These are phyloP conservation scores for Aleiodes sp. DNA, from an alignment of 1,140 invertebrate genomes.

Conservation along the genomic window DNA sequence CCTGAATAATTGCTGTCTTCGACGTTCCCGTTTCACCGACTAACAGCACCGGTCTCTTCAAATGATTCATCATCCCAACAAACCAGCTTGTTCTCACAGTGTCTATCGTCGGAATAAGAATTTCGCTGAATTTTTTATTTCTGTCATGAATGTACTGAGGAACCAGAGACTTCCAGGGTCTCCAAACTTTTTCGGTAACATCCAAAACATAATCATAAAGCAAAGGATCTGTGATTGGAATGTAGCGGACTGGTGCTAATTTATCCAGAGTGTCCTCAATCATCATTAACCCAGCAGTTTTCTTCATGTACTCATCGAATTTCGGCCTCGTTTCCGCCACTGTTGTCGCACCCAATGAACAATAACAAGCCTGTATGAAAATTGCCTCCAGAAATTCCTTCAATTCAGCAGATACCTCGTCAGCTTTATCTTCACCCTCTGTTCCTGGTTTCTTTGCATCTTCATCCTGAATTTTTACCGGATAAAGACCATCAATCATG, in stretches of 20 bases:
- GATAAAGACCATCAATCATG: slow-evolving; percentile 78
- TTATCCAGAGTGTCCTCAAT: slow-evolving; percentile 72
- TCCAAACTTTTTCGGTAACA: slow-evolving; percentile 76
- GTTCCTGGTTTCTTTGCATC: slow-evolving; percentile 14
- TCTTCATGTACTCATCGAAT: slow-evolving; percentile 86
- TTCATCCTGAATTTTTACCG: slow-evolving; percentile 63
- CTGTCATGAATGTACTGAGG: slow-evolving; percentile 79
- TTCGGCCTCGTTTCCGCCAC: slow-evolving; percentile 72
- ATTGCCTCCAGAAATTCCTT: slow-evolving; percentile 58
- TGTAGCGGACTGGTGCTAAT: slow-evolving; percentile 73
- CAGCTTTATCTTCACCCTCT: slow-evolving; percentile 12
- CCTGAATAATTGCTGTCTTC: slow-evolving; percentile 87
- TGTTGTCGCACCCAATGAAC: slow-evolving; percentile 83
- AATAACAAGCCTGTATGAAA: slow-evolving; percentile 76
- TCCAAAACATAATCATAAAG: slow-evolving; percentile 87
- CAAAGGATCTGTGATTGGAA: slow-evolving; percentile 74
- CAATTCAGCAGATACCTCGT: slow-evolving; percentile 30
- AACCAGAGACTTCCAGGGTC: slow-evolving; percentile 84
- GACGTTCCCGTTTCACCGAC: slow-evolving; percentile 91
- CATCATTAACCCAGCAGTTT: slow-evolving; percentile 74
- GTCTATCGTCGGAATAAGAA: slow-evolving; percentile 89
- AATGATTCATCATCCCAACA: slow-evolving; percentile 79
- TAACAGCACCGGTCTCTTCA: slow-evolving; percentile 81
- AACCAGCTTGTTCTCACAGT: slow-evolving; percentile 83
- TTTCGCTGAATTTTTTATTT: slow-evolving; percentile 78